A percentile compares a stretch with the other conserved stretches of the same genome.
Conservation (phyloP, 2,888 invertebrate species). For the Standfussiana lucernea region DNA sequence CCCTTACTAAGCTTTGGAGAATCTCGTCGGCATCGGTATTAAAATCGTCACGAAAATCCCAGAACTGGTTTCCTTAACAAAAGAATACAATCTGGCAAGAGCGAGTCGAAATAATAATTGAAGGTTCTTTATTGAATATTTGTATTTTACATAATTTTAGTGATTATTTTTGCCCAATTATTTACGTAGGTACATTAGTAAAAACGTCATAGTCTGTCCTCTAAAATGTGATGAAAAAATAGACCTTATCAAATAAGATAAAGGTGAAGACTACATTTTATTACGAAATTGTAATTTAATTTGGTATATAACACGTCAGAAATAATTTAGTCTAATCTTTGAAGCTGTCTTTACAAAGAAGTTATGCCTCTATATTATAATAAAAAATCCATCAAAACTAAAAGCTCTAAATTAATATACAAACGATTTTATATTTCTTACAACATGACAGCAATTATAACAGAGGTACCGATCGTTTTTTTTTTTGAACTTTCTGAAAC, state of each 20-base stretch:
- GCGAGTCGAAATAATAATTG: background rate
- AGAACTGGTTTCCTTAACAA: slow-evolving; percentile 45
- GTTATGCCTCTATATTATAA: background rate
- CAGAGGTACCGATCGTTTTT: background rate
- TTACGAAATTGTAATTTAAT: background rate
- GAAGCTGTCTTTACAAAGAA: background rate
- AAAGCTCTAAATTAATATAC: background rate
- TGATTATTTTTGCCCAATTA: background rate
- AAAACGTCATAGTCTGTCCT: background rate
- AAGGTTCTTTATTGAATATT: background rate
- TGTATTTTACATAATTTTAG: background rate
- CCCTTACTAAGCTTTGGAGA: slow-evolving; percentile 32
- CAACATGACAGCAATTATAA: background rate
- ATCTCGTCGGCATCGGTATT: slow-evolving; percentile 15
- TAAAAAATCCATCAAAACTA: background rate
- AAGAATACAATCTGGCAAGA: background rate
- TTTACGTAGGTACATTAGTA: background rate
- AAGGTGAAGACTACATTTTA: background rate
- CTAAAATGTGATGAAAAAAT: slow-evolving; percentile 4
- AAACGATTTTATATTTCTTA: slow-evolving; percentile 1
- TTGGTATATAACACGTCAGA: slow-evolving; percentile 2
- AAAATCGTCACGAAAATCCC: slow-evolving; percentile 24
- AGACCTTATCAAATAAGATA: background rate
- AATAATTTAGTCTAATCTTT: background rate
- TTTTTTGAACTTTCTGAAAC: background rate